Conservation (phyloP, 1,140 invertebrate genomes). For the Rhopalosiphum maidis region DNA sequence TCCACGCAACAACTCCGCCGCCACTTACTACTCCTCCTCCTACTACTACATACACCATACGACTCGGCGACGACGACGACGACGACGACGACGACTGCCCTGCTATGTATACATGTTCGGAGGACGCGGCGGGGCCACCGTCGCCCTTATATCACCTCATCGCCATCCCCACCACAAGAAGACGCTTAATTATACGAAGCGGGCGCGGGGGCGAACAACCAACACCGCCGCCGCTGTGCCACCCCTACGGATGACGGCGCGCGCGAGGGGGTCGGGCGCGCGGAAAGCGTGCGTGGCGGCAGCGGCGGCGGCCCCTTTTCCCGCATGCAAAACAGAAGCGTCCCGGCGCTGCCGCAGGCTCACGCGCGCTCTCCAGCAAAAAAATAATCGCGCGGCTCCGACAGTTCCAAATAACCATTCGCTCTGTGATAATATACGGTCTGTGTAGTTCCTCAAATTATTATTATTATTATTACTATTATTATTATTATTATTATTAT, state of each 20-base stretch:
- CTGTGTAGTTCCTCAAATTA: constrained; percentile 56
- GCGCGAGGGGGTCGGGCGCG: not conserved
- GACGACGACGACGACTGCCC: not conserved
- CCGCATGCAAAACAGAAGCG: constrained; percentile 57
- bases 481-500: constrained; percentile 42
- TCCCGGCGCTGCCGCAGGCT: constrained; percentile 57
- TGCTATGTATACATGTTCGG: not conserved
- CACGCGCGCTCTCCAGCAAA: constrained; percentile 54
- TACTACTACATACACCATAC: not conserved
- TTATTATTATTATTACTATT: constrained; percentile 39
- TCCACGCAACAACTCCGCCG: not conserved
- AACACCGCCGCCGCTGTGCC: not conserved
- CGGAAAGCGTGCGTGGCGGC: constrained; percentile 44
- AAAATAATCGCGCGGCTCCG: constrained; percentile 52
- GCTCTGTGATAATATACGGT: constrained; percentile 58
- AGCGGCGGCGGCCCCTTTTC: constrained; percentile 48
- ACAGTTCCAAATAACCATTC: constrained; percentile 58
- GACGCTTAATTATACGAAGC: constrained; percentile 56
- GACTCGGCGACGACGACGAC: not conserved
- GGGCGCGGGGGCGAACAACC: constrained; percentile 25
- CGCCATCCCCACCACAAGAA: constrained; percentile 19
- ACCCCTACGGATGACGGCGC: not conserved
- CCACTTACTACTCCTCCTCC: not conserved
- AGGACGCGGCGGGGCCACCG: not conserved
- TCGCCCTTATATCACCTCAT: not conserved